Evolutionary conservation across 1,140 invertebrate species (phyloP).

Genomic region (Bradynema listronoti): DNA sequence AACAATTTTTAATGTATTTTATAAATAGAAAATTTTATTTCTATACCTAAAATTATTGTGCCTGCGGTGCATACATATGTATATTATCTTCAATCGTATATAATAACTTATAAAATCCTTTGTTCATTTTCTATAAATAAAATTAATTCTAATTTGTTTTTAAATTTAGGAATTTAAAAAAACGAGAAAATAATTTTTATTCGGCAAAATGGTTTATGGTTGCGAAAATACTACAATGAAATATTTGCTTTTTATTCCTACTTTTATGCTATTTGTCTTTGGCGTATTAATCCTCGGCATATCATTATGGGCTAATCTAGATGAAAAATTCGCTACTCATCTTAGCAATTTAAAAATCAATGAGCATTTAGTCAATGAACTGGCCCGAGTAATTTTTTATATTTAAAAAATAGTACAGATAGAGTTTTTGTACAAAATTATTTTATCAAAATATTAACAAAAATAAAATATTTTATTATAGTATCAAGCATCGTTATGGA

Average conservation of each 20-base stretch:
- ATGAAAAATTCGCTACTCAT: slow-evolving; percentile 48
- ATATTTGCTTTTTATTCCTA: slow-evolving; percentile 48
- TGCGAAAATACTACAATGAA: slow-evolving; percentile 52
- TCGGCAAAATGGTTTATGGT: slow-evolving; percentile 47
- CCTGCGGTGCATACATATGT: too few relatives aligned
- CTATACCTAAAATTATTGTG: too few relatives aligned
- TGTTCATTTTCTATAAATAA: too few relatives aligned
- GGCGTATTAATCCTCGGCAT: slow-evolving; percentile 44
- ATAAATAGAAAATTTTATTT: too few relatives aligned
- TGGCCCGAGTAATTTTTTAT: slow-evolving; percentile 38
- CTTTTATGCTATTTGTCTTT: slow-evolving; percentile 53
- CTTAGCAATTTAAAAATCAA: slow-evolving; percentile 43
- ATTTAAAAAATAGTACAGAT: background rate
- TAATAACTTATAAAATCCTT: too few relatives aligned
- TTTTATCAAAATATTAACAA: too few relatives aligned
- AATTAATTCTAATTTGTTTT: too few relatives aligned
- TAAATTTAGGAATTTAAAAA: too few relatives aligned
- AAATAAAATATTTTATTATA: slow-evolving; percentile 26
- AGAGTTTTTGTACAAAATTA: slow-evolving; percentile 3
- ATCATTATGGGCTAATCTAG: slow-evolving; percentile 41
- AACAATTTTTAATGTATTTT: too few relatives aligned
- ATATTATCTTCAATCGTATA: too few relatives aligned
- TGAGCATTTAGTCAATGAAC: slow-evolving; percentile 35
- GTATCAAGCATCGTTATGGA: slow-evolving; percentile 55
- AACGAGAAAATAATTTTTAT: too few relatives aligned